Evolutionary conservation across 2,113 vertebrate species (phyloP).

Genomic region (Sylvilagus bachmani): DNA sequence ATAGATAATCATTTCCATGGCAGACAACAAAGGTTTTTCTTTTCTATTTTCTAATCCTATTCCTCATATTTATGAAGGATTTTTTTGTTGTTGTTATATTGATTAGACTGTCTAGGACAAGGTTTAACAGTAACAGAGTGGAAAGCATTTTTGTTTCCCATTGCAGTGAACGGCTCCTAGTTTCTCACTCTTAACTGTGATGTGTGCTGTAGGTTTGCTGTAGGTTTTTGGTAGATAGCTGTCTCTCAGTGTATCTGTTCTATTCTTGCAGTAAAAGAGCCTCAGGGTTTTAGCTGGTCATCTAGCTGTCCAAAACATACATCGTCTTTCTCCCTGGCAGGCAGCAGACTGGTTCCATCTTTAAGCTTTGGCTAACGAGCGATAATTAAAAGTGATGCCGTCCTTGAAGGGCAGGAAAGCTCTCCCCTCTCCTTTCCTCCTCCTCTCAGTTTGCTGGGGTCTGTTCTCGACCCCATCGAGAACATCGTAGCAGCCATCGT

Average conservation of each 20-base stretch:
- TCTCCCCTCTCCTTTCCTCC: neutral
- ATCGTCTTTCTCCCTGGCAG: neutral
- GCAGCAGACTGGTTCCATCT: neutral
- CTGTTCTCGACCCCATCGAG: too few relatives aligned
- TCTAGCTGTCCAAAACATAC: neutral
- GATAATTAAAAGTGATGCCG: neutral
- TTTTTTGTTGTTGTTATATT: neutral
- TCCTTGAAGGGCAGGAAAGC: neutral
- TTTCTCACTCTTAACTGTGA: neutral
- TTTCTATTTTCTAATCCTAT: neutral
- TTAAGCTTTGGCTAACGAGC: neutral
- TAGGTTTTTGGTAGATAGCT: neutral
- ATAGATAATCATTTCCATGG: neutral
- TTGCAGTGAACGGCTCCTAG: neutral
- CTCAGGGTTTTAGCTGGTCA: neutral
- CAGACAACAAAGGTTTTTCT: slow-evolving; percentile 19
- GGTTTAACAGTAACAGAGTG: neutral
- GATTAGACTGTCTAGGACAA: neutral
- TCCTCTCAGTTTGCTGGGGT: neutral
- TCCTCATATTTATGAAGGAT: neutral
- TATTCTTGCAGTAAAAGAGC: neutral
- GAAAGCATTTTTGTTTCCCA: neutral
- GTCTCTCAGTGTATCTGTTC: neutral
- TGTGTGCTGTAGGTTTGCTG: slow-evolving; percentile 4
- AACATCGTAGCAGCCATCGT: too few relatives aligned